Conservation (phyloP, 2,888 invertebrate genomes). For the Schizaphis graminum region DNA sequence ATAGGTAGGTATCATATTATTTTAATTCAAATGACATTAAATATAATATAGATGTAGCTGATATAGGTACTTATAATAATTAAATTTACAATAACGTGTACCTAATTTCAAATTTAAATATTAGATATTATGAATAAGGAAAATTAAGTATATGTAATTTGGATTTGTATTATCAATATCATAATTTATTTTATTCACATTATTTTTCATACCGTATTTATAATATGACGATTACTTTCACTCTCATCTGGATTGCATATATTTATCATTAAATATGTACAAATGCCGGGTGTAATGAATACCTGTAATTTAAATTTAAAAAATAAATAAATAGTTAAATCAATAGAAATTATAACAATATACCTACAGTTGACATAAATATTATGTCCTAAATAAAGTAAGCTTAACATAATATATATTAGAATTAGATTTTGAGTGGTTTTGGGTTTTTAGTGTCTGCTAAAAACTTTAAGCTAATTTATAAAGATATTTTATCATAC, state of each 20-base stretch:
- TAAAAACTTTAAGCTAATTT: not conserved
- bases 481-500: not conserved
- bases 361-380: not conserved
- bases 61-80: not conserved
- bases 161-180: not conserved
- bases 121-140: not conserved
- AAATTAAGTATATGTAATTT: not conserved
- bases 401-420: not conserved
- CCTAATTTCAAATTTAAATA: not conserved
- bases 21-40: not conserved
- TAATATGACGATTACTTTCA: slow-evolving; percentile 69
- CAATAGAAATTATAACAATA: not conserved
- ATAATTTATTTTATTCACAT: not conserved
- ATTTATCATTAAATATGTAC: slow-evolving; percentile 70
- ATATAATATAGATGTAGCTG: not conserved
- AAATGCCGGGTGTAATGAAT: slow-evolving; percentile 70
- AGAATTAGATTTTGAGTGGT: not conserved
- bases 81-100: not conserved
- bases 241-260: slow-evolving; percentile 71
- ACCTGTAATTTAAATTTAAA: not conserved
- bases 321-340: not conserved
- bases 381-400: not conserved
- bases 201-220: slow-evolving; percentile 14
- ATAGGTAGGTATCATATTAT: not conserved
- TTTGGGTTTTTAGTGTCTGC: not conserved